Evolutionary conservation across 2,888 invertebrate genomes (phyloP).

Genomic region (Schizotus pectinicornis): DNA sequence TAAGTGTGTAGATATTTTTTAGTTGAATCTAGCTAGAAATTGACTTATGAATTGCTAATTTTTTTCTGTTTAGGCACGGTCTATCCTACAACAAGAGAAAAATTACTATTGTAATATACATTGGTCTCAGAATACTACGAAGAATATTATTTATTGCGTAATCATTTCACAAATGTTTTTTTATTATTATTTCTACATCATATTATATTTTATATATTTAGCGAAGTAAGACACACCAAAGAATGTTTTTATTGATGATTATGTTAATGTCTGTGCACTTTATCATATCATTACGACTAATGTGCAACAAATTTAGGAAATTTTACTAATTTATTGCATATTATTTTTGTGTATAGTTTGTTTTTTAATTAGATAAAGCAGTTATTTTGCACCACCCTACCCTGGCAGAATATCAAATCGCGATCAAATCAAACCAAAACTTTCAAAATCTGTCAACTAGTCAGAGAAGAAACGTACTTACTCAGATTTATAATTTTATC

Average conservation of each 20-base stretch:
- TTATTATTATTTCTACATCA: conserved; percentile 35
- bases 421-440: conserved; percentile 32
- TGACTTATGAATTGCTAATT: conserved; percentile 28
- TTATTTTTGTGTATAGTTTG: conserved; percentile 32
- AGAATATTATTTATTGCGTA: conserved; percentile 52
- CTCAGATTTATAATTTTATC: conserved; percentile 34
- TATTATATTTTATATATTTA: conserved; percentile 56
- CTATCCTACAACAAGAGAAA: conserved; percentile 19
- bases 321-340: conserved; percentile 12
- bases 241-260: conserved; percentile 51
- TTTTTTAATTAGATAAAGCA: conserved; percentile 29
- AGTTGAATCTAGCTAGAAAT: conserved; percentile 31
- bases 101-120: conserved; percentile 38
- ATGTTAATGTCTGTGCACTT: conserved; percentile 48
- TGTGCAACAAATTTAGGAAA: conserved; percentile 32
- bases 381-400: conserved; percentile 36
- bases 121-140: conserved; percentile 56
- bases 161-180: conserved; percentile 50
- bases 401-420: conserved; percentile 35
- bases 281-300: conserved; percentile 47
- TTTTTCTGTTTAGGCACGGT: conserved; percentile 23
- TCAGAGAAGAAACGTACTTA: conserved; percentile 54
- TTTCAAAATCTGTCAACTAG: conserved; percentile 50
- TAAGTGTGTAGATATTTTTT: conserved; percentile 43
- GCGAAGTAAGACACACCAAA: conserved; percentile 58